Evolutionary conservation across 92 coral and sea anemone genomes (phyloP), one percentile per base, ranked within the genome.

Genomic region (Palythoa grandiflora): DNA sequence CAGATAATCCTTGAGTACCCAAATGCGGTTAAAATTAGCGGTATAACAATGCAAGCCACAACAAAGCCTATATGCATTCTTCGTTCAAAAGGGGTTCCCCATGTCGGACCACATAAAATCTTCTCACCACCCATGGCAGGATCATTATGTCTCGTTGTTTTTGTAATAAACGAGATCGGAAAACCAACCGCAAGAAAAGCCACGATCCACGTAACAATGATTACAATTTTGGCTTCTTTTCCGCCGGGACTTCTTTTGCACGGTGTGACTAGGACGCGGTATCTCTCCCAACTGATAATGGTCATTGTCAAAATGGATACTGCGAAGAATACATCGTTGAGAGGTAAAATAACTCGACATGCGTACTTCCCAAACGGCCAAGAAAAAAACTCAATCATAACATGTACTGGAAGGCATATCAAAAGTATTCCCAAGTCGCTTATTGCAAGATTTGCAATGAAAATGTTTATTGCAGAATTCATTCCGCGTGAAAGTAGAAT

Each of bases 371-470:
- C 90, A 79, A 95, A 91, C 35, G 98, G 89, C 98, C 98, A 95
- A 1, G 94, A 83, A 77, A 95, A 91, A 53, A 89, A 93, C 57
- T 95, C 98, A 13, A 77, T 85, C 51, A 91, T 93, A 63, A 83
- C 87, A 53, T 90, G 83, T 1, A 91, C 93, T 13, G 98, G 98
- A 36, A 95, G 93, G 8, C 94, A 95, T 21, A 95, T 90, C 59
- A 93, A n/a, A 47, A 95, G 38, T 37, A 95, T 90, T 10, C 96
- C 96, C 44, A 95, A 70, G 78, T 95, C 98, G 37, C 93, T 89
- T 73, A 95, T 71, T n/a, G 98, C 98, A 66, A 95, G 89, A 77
- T 95, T 95, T 51, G 94, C 93, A 35, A 95, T 95, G 77, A 95
- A 95, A 73, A 89, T 79, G 83, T 95, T 95, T 16, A 92, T 95